Conservation (phyloP, 30 jellyfish, hydroid and myxozoan genomes). For the Aurelia aurita complex sp. Pacific region DNA sequence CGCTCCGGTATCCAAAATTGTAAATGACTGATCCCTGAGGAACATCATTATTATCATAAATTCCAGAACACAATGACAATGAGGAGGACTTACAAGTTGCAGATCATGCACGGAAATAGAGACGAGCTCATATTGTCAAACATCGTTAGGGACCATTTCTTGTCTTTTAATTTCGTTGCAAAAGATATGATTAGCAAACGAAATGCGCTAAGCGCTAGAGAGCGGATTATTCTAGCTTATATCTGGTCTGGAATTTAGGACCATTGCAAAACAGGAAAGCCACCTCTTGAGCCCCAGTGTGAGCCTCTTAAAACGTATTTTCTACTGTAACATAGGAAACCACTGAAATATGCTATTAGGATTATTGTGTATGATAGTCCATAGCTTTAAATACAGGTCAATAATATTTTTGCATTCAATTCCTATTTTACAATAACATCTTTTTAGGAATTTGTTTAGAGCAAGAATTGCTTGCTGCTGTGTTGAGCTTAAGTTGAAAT, state of each 20-base stretch:
- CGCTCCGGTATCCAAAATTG: background rate
- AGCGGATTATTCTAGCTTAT: slow-evolving; percentile 9
- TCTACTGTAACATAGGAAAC: background rate
- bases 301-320: background rate
- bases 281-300: slow-evolving; percentile 23
- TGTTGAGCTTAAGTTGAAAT: background rate
- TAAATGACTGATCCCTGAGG: too few relatives aligned
- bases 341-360: slow-evolving; percentile 3
- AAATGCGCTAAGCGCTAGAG: slow-evolving; percentile 2
- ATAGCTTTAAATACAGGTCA: slow-evolving; percentile 18
- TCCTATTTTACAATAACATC: slow-evolving; percentile 1
- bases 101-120: too few relatives aligned
- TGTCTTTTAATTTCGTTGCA: slow-evolving; percentile 15
- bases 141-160: background rate
- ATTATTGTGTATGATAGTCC: background rate
- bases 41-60: too few relatives aligned
- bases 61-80: too few relatives aligned
- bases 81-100: too few relatives aligned
- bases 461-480: slow-evolving; percentile 14
- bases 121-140: too few relatives aligned
- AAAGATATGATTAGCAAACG: background rate
- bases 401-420: slow-evolving; percentile 11
- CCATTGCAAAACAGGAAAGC: slow-evolving; percentile 51
- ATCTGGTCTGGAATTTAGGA: slow-evolving; percentile 39
- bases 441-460: background rate